Conservation (phyloP, 2,113 vertebrate genomes). For the Pseudonaja textilis region DNA sequence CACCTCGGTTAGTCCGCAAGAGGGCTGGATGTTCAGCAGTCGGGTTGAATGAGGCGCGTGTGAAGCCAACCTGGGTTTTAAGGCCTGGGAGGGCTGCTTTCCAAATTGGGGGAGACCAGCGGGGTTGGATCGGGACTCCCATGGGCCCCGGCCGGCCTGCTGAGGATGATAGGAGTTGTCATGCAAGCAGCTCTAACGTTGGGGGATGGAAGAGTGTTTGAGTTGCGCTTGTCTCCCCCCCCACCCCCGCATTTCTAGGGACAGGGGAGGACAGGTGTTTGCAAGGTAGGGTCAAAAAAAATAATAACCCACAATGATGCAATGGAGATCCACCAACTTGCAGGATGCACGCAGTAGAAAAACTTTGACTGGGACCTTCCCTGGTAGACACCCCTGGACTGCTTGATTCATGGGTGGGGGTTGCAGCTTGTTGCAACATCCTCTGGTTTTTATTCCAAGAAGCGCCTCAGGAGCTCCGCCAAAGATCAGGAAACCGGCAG, state of each 20-base stretch:
- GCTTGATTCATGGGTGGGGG: neutral
- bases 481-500: neutral
- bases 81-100: neutral
- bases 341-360: neutral
- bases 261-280: neutral
- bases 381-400: neutral
- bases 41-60: neutral
- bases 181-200: neutral
- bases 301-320: neutral
- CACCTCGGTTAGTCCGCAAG: neutral
- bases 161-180: neutral
- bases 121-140: neutral
- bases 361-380: neutral
- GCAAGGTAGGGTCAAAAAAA: neutral
- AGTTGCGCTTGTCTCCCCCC: neutral
- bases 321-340: neutral
- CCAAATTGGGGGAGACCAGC: neutral
- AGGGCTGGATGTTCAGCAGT: neutral
- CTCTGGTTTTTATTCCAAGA: neutral
- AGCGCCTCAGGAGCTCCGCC: neutral
- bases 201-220: neutral
- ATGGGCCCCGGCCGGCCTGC: neutral
- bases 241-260: neutral
- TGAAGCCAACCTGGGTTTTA: neutral
- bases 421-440: neutral